Evolutionary conservation across 2,888 invertebrate species (phyloP), one percentile per base, ranked within the genome.

Genomic region (Himalopsyche japonica): DNA sequence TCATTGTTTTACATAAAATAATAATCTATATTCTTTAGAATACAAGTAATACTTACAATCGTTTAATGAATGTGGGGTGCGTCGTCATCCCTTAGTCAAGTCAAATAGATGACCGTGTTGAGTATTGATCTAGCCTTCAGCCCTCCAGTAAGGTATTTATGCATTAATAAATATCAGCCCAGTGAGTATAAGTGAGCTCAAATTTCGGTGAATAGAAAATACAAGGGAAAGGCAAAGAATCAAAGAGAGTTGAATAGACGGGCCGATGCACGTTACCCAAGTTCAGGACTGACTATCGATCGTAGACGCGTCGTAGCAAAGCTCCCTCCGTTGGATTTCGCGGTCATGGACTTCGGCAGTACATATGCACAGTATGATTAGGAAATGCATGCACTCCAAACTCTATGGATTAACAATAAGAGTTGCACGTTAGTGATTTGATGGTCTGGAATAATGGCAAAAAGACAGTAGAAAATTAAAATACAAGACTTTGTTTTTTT

Each of bases 341-440:
- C 86, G 82, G 84, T 84, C 86, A 84, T 83, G 84, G 86, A 82
- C 77, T 84, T 24, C 27, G 49, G 47, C 27, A 47, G 70, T 27
- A 27, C 15, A 15, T 24, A 30, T 30, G 12, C 70, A 27, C 5
- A 70, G 70, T 7, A 15, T 27, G 70, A 30, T 27, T 27, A 70
- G 27, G 15, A 27, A 57, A 57, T 57, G 1, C 8, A 70, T 15
- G 64, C 30, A 27, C 27, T 3, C 1, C 2, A 6, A 6, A 3
- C 32, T 32, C 32, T 32, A 6, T 6, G 3, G 6, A 32, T 6
- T 32, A 32, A 6, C 6, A 6, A 4, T 32, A 32, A 32, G 32
- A 32, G 32, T 6, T 43, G 37, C 37, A 43, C 37, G n/a, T n/a
- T n/a, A n/a, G n/a, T n/a, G n/a, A n/a, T n/a, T n/a, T n/a, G n/a